These are phyloP conservation scores for Pollenia labialis DNA, from an alignment of 2,888 invertebrate species.

Conservation along the genomic window DNA sequence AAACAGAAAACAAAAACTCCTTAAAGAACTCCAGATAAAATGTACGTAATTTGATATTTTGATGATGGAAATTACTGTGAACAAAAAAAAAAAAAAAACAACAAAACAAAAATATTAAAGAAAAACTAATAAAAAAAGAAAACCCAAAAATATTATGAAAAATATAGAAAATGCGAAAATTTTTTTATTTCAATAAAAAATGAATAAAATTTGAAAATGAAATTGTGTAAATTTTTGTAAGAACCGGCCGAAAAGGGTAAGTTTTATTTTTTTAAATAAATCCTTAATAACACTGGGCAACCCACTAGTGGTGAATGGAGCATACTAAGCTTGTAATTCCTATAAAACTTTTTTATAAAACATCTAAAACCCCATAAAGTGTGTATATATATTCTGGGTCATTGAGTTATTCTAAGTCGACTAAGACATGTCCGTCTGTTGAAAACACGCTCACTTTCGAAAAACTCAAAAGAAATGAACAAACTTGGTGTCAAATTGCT, in stretches of 20 bases:
- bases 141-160: constrained; percentile 74
- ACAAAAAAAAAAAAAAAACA: too few species aligned
- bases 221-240: neutral
- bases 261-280: neutral
- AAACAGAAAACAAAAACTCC: constrained; percentile 63
- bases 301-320: too few species aligned
- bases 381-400: too few species aligned
- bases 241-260: neutral
- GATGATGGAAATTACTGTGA: constrained; percentile 82
- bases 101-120: constrained; percentile 73
- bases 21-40: constrained; percentile 74
- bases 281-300: too few species aligned
- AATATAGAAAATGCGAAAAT: constrained; percentile 74
- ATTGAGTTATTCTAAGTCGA: too few species aligned
- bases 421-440: too few species aligned
- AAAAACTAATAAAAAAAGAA: constrained; percentile 66
- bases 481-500: too few species aligned
- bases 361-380: too few species aligned
- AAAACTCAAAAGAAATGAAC: too few species aligned
- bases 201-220: constrained; percentile 75
- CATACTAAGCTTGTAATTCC: too few species aligned
- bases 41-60: constrained; percentile 83
- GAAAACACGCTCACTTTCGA: too few species aligned
- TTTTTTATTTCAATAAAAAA: constrained; percentile 77
- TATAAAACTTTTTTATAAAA: too few species aligned